phyloP scores from a whole-genome alignment of 1,140 invertebrate species.

The Pseudachorutes palmiensis region DNA sequence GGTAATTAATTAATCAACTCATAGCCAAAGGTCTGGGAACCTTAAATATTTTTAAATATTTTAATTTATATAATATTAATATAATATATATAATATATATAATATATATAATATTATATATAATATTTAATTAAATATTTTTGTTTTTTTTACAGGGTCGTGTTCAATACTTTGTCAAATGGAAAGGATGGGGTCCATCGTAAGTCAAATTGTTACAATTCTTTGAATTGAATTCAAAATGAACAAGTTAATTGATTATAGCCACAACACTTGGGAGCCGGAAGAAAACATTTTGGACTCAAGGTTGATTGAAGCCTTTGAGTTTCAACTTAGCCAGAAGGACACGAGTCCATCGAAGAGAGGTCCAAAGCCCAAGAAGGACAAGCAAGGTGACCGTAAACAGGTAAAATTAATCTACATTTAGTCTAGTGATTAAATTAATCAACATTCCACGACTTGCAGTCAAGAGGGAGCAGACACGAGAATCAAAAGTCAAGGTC shows the following conservation, averaged over 20 bases:
- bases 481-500: conserved; percentile 34
- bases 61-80: too few relatives aligned
- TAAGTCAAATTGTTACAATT: background rate
- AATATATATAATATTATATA: too few relatives aligned
- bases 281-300: conserved; percentile 91
- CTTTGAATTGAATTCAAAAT: background rate
- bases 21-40: too few relatives aligned
- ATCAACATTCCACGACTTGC: too few relatives aligned
- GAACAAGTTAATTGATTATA: conserved; percentile 39
- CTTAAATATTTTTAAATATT: too few relatives aligned
- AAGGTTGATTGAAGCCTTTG: conserved; percentile 84
- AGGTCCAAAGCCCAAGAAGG: conserved; percentile 42
- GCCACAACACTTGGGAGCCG: conserved; percentile 93
- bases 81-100: too few relatives aligned
- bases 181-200: conserved; percentile 3
- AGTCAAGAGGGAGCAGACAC: too few relatives aligned
- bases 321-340: conserved; percentile 50
- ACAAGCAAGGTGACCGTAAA: background rate
- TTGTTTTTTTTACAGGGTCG: background rate
- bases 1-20: conserved; percentile 6
- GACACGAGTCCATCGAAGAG: conserved; percentile 38
- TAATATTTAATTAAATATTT: background rate
- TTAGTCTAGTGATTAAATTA: too few relatives aligned
- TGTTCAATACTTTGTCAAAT: background rate
- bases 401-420: too few relatives aligned